Conservation (phyloP, 2,888 invertebrate genomes). For the Embidobia sp. region DNA sequence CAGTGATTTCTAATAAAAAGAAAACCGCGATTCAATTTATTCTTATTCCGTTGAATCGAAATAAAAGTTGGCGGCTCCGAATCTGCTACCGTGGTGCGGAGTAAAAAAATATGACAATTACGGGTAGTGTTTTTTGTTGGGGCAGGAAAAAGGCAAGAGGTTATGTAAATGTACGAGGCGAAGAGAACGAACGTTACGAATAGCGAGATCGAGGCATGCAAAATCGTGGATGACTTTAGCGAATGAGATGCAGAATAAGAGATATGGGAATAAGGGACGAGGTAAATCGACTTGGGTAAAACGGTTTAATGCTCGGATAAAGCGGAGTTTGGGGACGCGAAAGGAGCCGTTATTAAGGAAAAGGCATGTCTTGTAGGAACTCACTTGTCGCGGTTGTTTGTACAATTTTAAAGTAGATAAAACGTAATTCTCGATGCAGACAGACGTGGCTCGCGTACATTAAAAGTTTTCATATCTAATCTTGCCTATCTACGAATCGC, state of each 20-base stretch:
- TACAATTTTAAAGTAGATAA: too few relatives aligned
- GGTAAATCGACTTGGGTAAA: constrained; percentile 53
- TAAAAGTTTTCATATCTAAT: too few relatives aligned
- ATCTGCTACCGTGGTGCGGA: too few relatives aligned
- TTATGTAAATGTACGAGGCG: constrained; percentile 41
- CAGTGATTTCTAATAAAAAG: too few relatives aligned
- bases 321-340: constrained; percentile 30
- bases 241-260: constrained; percentile 59
- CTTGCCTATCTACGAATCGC: too few relatives aligned
- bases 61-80: too few relatives aligned
- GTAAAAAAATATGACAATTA: constrained; percentile 30
- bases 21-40: too few relatives aligned
- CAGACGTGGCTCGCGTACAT: too few relatives aligned
- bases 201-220: constrained; percentile 37
- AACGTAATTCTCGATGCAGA: too few relatives aligned
- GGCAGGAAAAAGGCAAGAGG: constrained; percentile 17
- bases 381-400: too few relatives aligned
- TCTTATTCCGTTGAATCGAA: too few relatives aligned
- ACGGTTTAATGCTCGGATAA: constrained; percentile 53
- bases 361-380: constrained; percentile 36
- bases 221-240: constrained; percentile 51
- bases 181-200: constrained; percentile 38
- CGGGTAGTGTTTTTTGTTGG: constrained; percentile 22
- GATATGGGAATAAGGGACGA: constrained; percentile 49
- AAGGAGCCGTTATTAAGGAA: constrained; percentile 32